Evolutionary conservation across 2,113 vertebrate species (phyloP).

Genomic region (Oncorhynchus masou): DNA sequence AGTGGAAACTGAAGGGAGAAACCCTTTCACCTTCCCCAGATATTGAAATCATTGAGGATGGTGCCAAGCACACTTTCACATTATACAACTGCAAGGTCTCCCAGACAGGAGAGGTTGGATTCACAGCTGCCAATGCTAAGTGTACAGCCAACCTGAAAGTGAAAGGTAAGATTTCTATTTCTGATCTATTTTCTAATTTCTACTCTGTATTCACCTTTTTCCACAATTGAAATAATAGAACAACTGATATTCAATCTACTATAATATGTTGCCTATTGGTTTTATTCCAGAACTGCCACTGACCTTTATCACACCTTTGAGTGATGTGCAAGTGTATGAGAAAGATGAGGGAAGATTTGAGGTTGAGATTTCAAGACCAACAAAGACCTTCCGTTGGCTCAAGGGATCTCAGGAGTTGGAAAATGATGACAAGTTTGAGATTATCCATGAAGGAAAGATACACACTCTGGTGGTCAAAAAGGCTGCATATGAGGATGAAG

Average conservation of each 20-base stretch:
- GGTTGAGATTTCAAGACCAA: conserved; percentile 87
- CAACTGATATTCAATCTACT: background rate
- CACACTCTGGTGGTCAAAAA: conserved; percentile 82
- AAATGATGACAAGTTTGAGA: conserved; percentile 82
- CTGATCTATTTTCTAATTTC: background rate
- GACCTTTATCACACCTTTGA: conserved; percentile 88
- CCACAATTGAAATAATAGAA: no score
- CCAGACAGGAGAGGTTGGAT: conserved; percentile 90
- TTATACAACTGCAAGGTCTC: conserved; percentile 91
- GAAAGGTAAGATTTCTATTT: conserved; percentile 81
- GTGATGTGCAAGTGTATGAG: conserved; percentile 91
- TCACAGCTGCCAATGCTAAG: conserved; percentile 90
- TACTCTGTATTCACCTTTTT: background rate
- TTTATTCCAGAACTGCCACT: conserved; percentile 87
- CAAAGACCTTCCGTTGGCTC: conserved; percentile 90
- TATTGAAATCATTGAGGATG: conserved; percentile 92
- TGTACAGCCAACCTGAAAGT: conserved; percentile 94
- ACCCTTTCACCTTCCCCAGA: conserved; percentile 83
- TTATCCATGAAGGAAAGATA: conserved; percentile 80
- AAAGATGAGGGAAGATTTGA: conserved; percentile 95
- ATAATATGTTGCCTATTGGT: background rate
- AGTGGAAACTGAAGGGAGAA: conserved; percentile 94
- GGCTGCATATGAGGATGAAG: conserved; percentile 91
- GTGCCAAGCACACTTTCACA: conserved; percentile 88
- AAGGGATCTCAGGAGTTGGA: conserved; percentile 89